Base-by-base conservation (phyloP, 2,888 invertebrate species). In the Drosophila antonietae region DNA sequence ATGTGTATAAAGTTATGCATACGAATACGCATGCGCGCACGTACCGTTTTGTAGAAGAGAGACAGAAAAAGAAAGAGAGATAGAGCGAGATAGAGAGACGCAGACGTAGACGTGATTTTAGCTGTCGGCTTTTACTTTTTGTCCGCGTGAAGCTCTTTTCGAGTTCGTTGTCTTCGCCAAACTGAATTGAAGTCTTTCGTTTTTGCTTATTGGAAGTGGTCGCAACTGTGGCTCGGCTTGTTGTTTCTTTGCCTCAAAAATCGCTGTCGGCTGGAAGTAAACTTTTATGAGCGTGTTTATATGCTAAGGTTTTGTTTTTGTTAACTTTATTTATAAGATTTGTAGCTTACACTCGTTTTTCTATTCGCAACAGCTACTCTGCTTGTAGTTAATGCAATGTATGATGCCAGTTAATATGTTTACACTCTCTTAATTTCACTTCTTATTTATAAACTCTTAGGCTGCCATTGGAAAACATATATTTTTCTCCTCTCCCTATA, bases 131-230 rank as follows among this genome's bases (percentile, higher is more conserved):
- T 75, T 82, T 79, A 53, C 74, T 67, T 67, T 65, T 58, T 72
- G 67, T 87, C 89, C 88, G 87, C 76, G 75, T 68, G 71, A 79
- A 85, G 81, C 90, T 87, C 91, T 91, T 85, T 81, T 88, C 92
- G 91, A 90, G 92, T 92, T 92, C 92, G 92, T 92, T 91, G 92
- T 92, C 92, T 92, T 91, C 85, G 88, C 89, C 90, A 85, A 91
- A 92, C 92, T 92, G 84, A 92, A 88, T 89, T 92, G 83, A 92
- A 92, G 91, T 92, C 92, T 92, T 92, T 92, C 88, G 92, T 88
- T 91, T 89, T 89, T 85, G 91, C 89, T 90, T 89, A 80, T 73
- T 89, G 84, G 83, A 83, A 90, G 81, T 77, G 76, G 76, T 66
- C 66, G 75, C 68, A 69, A 68, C 65, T 58, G 69, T 59, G 59